phyloP scores from a whole-genome alignment of 2,797 vertebrate species.

The Chelon labrosus region DNA sequence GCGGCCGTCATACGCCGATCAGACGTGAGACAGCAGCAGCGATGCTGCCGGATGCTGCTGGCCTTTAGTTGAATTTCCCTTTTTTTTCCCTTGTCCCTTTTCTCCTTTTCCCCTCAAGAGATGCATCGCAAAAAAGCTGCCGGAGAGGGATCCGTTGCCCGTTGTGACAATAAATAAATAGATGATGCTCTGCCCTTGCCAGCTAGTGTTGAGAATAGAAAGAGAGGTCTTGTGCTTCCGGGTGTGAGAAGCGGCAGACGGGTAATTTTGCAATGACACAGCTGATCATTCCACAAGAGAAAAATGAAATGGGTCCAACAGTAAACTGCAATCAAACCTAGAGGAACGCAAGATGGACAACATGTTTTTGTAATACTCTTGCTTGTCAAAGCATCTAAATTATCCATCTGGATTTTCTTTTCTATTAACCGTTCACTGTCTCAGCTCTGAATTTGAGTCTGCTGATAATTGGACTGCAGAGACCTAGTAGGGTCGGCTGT shows the following conservation, averaged over 20 bases:
- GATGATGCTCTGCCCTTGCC: constrained; percentile 29
- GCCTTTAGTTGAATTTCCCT: constrained; percentile 49
- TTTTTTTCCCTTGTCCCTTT: constrained; percentile 44
- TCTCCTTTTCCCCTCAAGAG: constrained; percentile 39
- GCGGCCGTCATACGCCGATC: constrained; percentile 54
- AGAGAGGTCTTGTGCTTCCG: constrained; percentile 22
- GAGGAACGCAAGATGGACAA: constrained; percentile 7
- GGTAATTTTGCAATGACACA: constrained; percentile 34
- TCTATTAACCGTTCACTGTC: constrained; percentile 59
- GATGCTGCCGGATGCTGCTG: constrained; percentile 40
- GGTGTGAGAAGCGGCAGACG: constrained; percentile 26
- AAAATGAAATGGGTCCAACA: constrained; percentile 23
- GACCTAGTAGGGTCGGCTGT: constrained; percentile 54
- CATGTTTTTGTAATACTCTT: constrained; percentile 36
- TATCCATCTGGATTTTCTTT: constrained; percentile 49
- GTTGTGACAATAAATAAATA: constrained; percentile 61
- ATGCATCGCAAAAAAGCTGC: constrained; percentile 42
- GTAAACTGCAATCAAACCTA: constrained; percentile 40
- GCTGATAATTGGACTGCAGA: constrained; percentile 48
- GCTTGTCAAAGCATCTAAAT: constrained; percentile 47
- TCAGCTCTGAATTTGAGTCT: constrained; percentile 49
- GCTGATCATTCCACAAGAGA: constrained; percentile 35
- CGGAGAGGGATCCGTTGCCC: constrained; percentile 35
- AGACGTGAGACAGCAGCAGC: constrained; percentile 50
- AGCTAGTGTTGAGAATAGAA: constrained; percentile 21